These are phyloP conservation scores for Psix sp. DNA, from an alignment of 1,140 invertebrate genomes.

Conservation along the genomic window DNA sequence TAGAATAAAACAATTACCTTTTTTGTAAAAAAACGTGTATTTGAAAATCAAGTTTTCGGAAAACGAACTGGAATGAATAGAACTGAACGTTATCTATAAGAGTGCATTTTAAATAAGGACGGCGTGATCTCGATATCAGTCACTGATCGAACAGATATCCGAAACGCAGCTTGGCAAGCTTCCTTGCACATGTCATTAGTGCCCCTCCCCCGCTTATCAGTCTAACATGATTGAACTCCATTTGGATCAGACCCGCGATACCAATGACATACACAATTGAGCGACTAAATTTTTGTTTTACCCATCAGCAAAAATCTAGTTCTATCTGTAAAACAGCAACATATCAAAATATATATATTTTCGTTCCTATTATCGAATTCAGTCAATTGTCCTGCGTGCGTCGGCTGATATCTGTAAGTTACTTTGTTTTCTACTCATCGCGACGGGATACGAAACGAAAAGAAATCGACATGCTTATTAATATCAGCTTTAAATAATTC, in stretches of 20 bases:
- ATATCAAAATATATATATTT: constrained; percentile 76
- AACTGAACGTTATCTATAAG: constrained; percentile 33
- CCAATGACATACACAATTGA: constrained; percentile 6
- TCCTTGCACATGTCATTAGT: no score
- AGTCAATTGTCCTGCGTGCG: constrained; percentile 19
- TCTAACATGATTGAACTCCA: no score
- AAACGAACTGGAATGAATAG: constrained; percentile 66
- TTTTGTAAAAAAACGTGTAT: constrained; percentile 70
- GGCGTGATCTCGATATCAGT: no score
- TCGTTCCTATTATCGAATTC: constrained; percentile 63
- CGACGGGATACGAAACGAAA: no score
- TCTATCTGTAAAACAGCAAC: constrained; percentile 70
- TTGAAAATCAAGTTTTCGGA: constrained; percentile 61
- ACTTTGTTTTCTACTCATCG: no score
- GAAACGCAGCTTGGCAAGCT: no score
- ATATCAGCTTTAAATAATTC: no score
- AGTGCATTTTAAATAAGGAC: constrained; percentile 26
- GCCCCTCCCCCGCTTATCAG: no score
- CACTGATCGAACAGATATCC: no score
- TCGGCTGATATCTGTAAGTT: no score
- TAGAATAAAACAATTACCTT: not conserved
- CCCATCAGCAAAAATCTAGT: constrained; percentile 28
- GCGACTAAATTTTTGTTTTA: constrained; percentile 24
- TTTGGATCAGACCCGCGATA: no score
- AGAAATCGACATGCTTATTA: no score